Conservation (phyloP, 1,140 invertebrate genomes). For the Euwallacea fornicatus region DNA sequence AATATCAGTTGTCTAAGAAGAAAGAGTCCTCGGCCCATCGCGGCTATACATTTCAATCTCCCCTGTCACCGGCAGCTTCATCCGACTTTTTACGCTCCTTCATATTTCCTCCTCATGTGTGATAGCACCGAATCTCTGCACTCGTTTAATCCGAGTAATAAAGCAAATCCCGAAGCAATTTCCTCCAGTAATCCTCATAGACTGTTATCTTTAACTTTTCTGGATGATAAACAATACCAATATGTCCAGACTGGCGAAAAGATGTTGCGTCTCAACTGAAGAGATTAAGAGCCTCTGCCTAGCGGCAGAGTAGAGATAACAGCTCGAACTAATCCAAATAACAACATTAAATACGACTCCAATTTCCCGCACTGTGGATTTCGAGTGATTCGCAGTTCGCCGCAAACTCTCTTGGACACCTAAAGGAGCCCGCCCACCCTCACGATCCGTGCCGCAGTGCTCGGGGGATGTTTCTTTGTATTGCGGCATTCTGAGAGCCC, state of each 20-base stretch:
- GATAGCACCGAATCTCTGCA: too few species aligned
- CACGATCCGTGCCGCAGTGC: conserved; percentile 26
- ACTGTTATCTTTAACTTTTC: conserved; percentile 32
- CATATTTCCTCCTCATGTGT: conserved; percentile 29
- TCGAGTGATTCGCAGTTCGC: conserved; percentile 49
- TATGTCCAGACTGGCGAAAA: conserved; percentile 28
- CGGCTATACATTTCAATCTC: conserved; percentile 54
- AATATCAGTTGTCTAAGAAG: conserved; percentile 52
- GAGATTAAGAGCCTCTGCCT: conserved; percentile 38
- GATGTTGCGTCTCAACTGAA: conserved; percentile 24
- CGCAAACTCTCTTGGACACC: conserved; percentile 46
- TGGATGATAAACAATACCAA: conserved; percentile 39
- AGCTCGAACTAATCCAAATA: conserved; percentile 54
- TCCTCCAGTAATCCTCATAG: conserved; percentile 20
- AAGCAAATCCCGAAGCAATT: conserved; percentile 34
- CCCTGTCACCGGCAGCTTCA: conserved; percentile 47
- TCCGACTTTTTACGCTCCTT: conserved; percentile 26
- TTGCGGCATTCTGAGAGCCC: background rate
- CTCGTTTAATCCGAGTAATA: conserved; percentile 22
- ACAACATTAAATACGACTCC: conserved; percentile 57
- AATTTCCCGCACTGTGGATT: conserved; percentile 56
- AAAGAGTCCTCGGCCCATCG: conserved; percentile 46
- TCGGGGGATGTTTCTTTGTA: conserved; percentile 22
- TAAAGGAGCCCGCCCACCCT: conserved; percentile 44
- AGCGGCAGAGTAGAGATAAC: conserved; percentile 49